Conservation (phyloP, 2,113 vertebrate genomes). For the Malurus melanocephalus region DNA sequence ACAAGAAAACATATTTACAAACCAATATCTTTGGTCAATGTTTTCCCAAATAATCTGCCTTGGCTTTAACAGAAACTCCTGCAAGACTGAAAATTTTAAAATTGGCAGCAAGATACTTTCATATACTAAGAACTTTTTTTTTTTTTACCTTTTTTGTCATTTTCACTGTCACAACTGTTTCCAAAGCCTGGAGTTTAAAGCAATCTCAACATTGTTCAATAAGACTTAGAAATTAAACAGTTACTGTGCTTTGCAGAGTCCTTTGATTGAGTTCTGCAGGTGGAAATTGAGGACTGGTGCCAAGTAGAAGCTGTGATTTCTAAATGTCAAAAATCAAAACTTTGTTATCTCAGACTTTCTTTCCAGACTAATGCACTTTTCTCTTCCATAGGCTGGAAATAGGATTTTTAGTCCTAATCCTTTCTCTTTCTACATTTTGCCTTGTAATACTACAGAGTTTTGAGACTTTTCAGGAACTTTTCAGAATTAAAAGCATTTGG, state of each 20-base stretch:
- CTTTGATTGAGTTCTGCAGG: constrained; percentile 23
- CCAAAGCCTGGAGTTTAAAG: neutral
- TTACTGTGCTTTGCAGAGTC: neutral
- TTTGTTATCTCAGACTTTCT: neutral
- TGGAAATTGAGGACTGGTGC: neutral
- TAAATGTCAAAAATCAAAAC: constrained; percentile 18
- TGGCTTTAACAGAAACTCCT: neutral
- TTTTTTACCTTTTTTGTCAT: neutral
- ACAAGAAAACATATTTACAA: neutral
- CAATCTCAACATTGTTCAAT: neutral
- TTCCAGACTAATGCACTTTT: neutral
- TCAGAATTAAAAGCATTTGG: neutral
- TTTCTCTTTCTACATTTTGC: neutral
- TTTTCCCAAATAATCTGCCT: neutral
- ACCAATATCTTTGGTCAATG: neutral
- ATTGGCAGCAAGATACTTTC: neutral
- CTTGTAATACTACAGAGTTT: neutral
- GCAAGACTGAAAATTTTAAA: neutral
- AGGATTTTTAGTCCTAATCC: neutral
- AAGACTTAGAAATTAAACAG: constrained; percentile 28
- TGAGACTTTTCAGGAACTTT: neutral
- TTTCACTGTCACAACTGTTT: neutral
- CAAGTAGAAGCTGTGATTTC: constrained; percentile 1
- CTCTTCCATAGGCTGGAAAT: neutral
- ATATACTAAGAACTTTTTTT: neutral